Conservation (phyloP, 2,113 vertebrate genomes). For the Chinchilla lanigera region DNA sequence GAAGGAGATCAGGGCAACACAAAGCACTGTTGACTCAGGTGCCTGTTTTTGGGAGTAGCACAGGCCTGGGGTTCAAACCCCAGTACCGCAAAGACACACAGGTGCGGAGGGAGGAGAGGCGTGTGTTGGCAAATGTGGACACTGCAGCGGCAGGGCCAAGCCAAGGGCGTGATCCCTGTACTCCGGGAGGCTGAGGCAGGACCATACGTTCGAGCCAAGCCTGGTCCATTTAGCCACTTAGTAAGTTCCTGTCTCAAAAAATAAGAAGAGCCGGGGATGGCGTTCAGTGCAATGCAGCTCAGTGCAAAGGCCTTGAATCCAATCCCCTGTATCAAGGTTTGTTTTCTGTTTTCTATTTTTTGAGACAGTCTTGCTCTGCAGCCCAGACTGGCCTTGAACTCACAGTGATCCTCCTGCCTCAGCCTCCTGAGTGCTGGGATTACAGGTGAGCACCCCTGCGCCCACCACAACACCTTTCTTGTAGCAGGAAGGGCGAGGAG, state of each 20-base stretch:
- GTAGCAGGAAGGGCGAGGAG: background rate
- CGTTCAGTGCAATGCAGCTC: background rate
- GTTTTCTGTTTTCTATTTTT: background rate
- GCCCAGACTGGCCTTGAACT: background rate
- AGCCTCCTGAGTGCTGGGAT: background rate
- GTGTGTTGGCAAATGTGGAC: background rate
- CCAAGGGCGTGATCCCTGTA: background rate
- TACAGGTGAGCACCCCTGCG: background rate
- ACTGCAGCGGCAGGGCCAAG: rapidly evolving
- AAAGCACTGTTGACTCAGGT: background rate
- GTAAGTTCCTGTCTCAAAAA: background rate
- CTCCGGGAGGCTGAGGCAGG: background rate
- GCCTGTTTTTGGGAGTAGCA: background rate
- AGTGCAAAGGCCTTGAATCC: background rate
- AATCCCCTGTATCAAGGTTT: background rate
- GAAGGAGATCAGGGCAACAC: background rate
- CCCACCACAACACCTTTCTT: background rate
- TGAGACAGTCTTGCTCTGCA: background rate
- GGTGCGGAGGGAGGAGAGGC: background rate
- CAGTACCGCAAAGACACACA: background rate
- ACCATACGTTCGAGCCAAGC: background rate
- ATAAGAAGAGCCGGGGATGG: background rate
- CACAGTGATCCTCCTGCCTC: background rate
- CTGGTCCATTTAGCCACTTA: background rate
- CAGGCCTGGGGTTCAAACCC: background rate